Evolutionary conservation across 2,113 vertebrate species (phyloP).

Genomic region (Gasterosteus aculeatus): DNA sequence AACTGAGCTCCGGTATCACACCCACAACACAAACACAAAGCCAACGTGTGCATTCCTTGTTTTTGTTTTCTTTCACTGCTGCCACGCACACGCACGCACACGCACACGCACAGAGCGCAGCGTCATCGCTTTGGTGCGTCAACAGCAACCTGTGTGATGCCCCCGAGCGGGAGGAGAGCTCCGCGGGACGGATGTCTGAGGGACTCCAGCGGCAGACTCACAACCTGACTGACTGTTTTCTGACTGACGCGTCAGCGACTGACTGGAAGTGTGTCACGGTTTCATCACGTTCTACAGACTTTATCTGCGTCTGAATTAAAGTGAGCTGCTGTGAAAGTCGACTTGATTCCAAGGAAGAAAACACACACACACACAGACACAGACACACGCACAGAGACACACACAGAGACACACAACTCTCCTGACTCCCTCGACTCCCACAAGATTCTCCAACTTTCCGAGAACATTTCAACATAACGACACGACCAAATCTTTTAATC

Average conservation of each 20-base stretch:
- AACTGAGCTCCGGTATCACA: constrained; percentile 38
- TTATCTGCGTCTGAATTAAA: too few species aligned
- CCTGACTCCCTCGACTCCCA: constrained; percentile 17
- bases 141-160: constrained; percentile 16
- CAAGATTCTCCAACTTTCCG: constrained; percentile 71
- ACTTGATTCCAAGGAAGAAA: too few species aligned
- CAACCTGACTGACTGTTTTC: too few species aligned
- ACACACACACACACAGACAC: neutral
- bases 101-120: neutral
- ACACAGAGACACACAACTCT: neutral
- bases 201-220: neutral
- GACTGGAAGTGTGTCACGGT: too few species aligned
- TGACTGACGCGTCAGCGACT: too few species aligned
- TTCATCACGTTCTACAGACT: too few species aligned
- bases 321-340: too few species aligned
- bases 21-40: constrained; percentile 50
- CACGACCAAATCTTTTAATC: neutral
- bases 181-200: constrained; percentile 4
- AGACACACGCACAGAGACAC: neutral
- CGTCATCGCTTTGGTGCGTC: constrained; percentile 37
- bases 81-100: too few species aligned
- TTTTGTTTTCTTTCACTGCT: too few species aligned
- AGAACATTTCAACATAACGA: constrained; percentile 67
- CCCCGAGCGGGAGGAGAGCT: constrained; percentile 3
- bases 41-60: too few species aligned